Conservation (phyloP, 2,888 invertebrate genomes). For the Taenaris catops region DNA sequence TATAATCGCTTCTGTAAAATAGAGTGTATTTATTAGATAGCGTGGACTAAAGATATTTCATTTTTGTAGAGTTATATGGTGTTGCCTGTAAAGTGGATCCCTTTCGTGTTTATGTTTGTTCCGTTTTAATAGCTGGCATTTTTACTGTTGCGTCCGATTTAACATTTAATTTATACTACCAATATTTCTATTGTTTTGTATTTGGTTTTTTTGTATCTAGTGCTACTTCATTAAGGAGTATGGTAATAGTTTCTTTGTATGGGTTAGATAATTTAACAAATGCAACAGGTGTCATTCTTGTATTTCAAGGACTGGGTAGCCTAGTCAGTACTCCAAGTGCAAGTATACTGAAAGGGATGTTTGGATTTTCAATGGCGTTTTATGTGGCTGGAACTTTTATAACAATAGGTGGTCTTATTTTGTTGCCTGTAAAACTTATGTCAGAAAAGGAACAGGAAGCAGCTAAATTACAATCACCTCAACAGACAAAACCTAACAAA, state of each 20-base stretch:
- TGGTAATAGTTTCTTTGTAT: constrained; percentile 54
- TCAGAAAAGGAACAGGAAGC: constrained; percentile 30
- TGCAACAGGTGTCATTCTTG: constrained; percentile 56
- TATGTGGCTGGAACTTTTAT: constrained; percentile 50
- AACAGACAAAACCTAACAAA: background rate
- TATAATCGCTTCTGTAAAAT: too few relatives aligned
- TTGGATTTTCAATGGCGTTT: constrained; percentile 50
- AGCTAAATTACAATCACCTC: background rate
- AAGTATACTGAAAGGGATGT: constrained; percentile 41
- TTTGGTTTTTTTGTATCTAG: constrained; percentile 54
- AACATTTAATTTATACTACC: constrained; percentile 48
- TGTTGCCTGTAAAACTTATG: constrained; percentile 38
- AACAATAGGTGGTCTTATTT: constrained; percentile 41
- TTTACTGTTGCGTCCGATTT: constrained; percentile 45
- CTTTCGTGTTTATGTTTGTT: constrained; percentile 33
- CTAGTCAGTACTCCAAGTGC: constrained; percentile 59
- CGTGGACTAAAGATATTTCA: constrained; percentile 39
- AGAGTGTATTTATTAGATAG: too few relatives aligned
- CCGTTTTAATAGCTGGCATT: constrained; percentile 38
- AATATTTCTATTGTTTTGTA: constrained; percentile 46
- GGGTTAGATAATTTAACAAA: constrained; percentile 66
- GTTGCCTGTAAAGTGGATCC: constrained; percentile 50
- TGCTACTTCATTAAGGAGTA: constrained; percentile 47
- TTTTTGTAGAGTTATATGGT: constrained; percentile 46
- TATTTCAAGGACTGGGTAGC: constrained; percentile 61